Evolutionary conservation across 1,140 invertebrate genomes (phyloP), one percentile per base, ranked within the genome.

Genomic region (Apolygus lucorum): DNA sequence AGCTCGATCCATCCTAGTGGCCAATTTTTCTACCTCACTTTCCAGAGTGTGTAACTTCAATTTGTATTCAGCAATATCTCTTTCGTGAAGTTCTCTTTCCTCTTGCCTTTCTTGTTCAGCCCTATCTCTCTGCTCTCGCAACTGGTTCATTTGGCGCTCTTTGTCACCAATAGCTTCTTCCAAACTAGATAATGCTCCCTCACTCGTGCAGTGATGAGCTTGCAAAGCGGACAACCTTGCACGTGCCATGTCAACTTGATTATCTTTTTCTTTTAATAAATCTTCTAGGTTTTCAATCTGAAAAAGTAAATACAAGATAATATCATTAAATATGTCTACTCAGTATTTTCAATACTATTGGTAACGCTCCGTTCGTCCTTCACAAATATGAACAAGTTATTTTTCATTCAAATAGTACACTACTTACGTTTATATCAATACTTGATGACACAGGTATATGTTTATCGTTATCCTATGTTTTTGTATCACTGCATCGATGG

Each of bases 241-340:
- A 72, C 94, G 84, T 0, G 95, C 91, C 89, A 96, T 94, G 75
- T 95, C 93, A 68, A 99, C 91, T 83, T 98, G 94, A 78, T 96
- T 95, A 79, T 99, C 96, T 81, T 98, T 98, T 79, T 99, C 96
- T 81, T 96, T 95, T 13, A 99, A 83, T 63, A 96, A 83, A 77
- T 97, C 95, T 83, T 99, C 96, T 52, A 98, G 81, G 79, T 96
- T 96, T 81, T 99, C 96, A 78, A 98, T 95, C 93, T 97, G 80
- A 54, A 42, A 42, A 4, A 42, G n/a, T n/a, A n/a, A n/a, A n/a
- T n/a, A n/a, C n/a, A n/a, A n/a, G n/a, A n/a, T n/a, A n/a, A n/a
- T n/a, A n/a, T n/a, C n/a, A n/a, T n/a, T n/a, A n/a, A n/a, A n/a
- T n/a, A n/a, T n/a, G n/a, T n/a, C n/a, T n/a, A n/a, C n/a, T n/a